Conservation (phyloP, 1,140 invertebrate genomes). For the Philotrypesis tridentata region DNA sequence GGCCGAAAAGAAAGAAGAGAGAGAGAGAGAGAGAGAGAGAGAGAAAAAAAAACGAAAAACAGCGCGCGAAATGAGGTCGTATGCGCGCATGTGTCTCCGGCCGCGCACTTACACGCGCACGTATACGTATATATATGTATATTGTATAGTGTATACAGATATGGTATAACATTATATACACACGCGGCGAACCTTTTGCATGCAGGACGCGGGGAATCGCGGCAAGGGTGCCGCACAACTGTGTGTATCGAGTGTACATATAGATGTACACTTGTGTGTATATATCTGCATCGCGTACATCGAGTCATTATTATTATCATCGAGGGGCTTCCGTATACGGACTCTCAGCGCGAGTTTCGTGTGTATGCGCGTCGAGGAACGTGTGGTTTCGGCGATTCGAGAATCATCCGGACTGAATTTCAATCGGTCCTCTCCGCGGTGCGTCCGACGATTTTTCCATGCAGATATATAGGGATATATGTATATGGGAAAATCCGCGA, state of each 20-base stretch:
- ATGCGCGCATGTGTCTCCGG: not conserved
- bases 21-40: no score
- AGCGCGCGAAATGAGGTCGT: constrained; percentile 4
- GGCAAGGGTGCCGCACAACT: constrained; percentile 33
- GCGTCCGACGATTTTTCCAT: no score
- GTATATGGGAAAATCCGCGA: no score
- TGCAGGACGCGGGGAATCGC: constrained; percentile 14
- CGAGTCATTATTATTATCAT: no score
- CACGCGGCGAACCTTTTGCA: not conserved
- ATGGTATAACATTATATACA: no score
- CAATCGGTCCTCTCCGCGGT: not conserved
- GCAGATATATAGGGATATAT: no score
- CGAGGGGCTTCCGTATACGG: not conserved
- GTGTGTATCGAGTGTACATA: not conserved
- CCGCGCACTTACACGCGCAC: no score
- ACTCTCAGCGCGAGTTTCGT: not conserved
- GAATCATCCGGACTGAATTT: not conserved
- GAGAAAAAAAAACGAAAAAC: no score
- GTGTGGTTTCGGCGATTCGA: not conserved
- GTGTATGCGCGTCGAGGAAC: not conserved
- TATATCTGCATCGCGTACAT: not conserved
- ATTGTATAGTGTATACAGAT: no score
- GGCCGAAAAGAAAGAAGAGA: not conserved
- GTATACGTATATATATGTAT: no score
- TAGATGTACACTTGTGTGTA: not conserved